Base-by-base conservation (phyloP, 2,888 invertebrate species). In the Papilio elwesi region DNA sequence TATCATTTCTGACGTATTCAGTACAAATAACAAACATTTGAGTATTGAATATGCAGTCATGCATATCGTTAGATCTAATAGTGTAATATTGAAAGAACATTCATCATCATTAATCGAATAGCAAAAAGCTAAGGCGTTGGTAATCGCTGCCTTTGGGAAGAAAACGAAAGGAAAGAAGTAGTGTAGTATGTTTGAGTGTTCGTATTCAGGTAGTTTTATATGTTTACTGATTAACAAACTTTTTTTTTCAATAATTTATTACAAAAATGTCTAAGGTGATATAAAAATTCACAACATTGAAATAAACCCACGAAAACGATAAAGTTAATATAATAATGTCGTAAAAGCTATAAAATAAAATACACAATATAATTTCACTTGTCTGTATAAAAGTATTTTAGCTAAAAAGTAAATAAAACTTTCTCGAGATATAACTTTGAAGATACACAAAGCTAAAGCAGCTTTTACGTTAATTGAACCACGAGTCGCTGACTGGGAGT, bases 391-490 rank as follows among this genome's bases (percentile, higher is more conserved):
- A 62, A 62, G 59, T 62, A 62, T 62, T 62, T 62, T 62, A 62
- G 59, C n/a, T 62, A 43, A 43, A 62, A 62, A 43, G 59, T 62
- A 62, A 62, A 62, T 62, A 62, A 62, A 62, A 62, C 59, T 43
- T 43, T 10, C 43, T 43, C 59, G 59, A 43, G 43, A 36, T 52
- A 36, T 49, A 66, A 67, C 67, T 67, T 67, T 67, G 67, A 15
- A 26, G 38, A 67, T 53, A 53, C 55, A 67, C 67, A 47, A 67
- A 67, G 53, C 67, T 67, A n/a, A 67, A 47, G 9, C 53, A 47
- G 67, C 67, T 67, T 52, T 67, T 55, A 67, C 38, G 15, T 53
- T 67, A 55, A 67, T 67, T 67, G 53, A 67, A 55, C 53, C 67
- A 43, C 38, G 43, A 52, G 52, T 53, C 67, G 52, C 43, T 53